phyloP scores from a whole-genome alignment of 2,888 invertebrate genomes.

The Dendrolimus pini region DNA sequence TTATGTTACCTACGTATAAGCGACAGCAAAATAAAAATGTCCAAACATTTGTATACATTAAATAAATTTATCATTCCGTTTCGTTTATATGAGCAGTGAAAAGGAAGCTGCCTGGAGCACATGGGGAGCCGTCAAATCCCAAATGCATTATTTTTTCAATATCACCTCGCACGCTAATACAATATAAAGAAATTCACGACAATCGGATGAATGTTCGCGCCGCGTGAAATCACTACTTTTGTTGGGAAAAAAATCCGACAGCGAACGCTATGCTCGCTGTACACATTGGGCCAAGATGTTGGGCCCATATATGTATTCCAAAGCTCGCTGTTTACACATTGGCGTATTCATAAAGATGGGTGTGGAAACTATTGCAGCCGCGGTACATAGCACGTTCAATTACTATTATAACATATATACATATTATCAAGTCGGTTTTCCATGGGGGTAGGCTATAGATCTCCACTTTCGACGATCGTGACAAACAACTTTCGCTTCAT shows the following conservation, averaged over 20 bases:
- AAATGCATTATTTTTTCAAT: slow-evolving; percentile 75
- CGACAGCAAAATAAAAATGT: slow-evolving; percentile 75
- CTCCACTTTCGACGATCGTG: no score
- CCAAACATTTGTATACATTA: slow-evolving; percentile 77
- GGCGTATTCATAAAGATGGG: no score
- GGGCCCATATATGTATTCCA: no score
- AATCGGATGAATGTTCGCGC: slow-evolving; percentile 73
- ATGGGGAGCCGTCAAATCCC: slow-evolving; percentile 73
- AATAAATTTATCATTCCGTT: slow-evolving; percentile 74
- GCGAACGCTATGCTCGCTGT: slow-evolving; percentile 23
- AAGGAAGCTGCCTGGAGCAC: slow-evolving; percentile 71
- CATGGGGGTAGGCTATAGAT: no score
- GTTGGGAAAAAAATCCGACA: slow-evolving; percentile 51
- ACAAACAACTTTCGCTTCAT: no score
- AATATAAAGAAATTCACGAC: slow-evolving; percentile 71
- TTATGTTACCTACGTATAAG: slow-evolving; percentile 73
- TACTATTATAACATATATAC: no score
- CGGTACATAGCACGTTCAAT: no score
- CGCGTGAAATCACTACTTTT: slow-evolving; percentile 73
- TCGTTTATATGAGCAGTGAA: slow-evolving; percentile 62
- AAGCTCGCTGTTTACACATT: no score
- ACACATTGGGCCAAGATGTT: no score
- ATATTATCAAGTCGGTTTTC: no score
- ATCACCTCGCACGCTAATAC: slow-evolving; percentile 64
- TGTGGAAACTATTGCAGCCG: no score